Evolutionary conservation across 2,888 invertebrate species (phyloP), one percentile per base, ranked within the genome.

Genomic region (Luperina nickerlii): DNA sequence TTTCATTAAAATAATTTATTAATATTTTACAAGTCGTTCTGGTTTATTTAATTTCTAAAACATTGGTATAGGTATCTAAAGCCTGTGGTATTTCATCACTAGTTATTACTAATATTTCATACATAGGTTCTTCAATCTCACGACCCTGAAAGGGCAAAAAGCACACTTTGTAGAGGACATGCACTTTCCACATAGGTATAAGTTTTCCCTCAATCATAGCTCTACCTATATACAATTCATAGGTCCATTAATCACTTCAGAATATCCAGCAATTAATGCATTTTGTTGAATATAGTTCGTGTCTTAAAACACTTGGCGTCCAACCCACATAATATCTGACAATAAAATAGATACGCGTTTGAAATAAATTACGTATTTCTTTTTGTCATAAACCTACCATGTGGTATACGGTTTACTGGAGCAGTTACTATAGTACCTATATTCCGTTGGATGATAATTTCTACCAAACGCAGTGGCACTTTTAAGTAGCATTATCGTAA

Each of bases 141-240:
- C 65, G 80, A 0, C 92, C 92, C 11, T 89, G 45, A 76, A 87
- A 98, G 73, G 98, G 97, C n/a, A 98, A 94, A 91, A 98, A 98
- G 84, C 97, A 97, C 0, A 97, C 97, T n/a, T 97, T 97, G 90
- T 98, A 98, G 42, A 98, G 97, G 42, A 90, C 79, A 71, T 94
- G 92, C 57, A 98, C 93, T 95, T 98, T 48, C 98, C 98, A 78
- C 98, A 98, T 42, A 32, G 2, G 38, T 89, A 98, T 97, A 32
- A 98, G 94, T 69, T 97, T 98, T 65, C 98, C 98, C 86, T 98
- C 97, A 91, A 98, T 98, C 75, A 96, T 96, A 7, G 98, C 98
- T 89, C 98, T 97, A 24, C 98, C 97, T 11, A 98, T 97, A 91
- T 97, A 42, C 7, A 45, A 45, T 11, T 98, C n/a, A 98, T 86